phyloP scores from a whole-genome alignment of 2,888 invertebrate genomes.

The Vesta saturnalis region DNA sequence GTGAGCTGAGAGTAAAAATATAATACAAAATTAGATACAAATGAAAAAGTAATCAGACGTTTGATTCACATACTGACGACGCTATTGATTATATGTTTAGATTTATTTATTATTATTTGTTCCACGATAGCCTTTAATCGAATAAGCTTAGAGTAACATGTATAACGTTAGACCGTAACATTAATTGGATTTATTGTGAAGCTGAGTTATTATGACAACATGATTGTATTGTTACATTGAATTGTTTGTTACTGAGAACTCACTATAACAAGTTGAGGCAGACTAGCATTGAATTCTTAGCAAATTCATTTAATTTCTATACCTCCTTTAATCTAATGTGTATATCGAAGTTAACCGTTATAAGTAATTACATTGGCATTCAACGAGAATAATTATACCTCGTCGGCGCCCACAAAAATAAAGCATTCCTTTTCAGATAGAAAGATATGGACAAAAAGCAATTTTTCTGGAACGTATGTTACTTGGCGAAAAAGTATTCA shows the following conservation, averaged over 20 bases:
- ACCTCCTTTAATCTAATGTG: background rate
- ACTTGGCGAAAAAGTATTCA: conserved; percentile 31
- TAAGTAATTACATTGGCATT: background rate
- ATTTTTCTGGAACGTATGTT: conserved; percentile 29
- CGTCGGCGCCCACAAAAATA: conserved; percentile 16
- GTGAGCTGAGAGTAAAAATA: too few species aligned
- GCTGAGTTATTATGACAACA: conserved; percentile 27
- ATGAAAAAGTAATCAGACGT: too few species aligned
- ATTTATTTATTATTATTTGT: too few species aligned
- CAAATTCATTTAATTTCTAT: too few species aligned
- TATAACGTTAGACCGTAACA: conserved; percentile 17
- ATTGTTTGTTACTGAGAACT: conserved; percentile 13
- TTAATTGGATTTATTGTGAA: conserved; percentile 31
- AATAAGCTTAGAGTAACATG: conserved; percentile 14
- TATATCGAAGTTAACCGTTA: conserved; percentile 12
- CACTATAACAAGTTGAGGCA: background rate
- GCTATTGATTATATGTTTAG: too few species aligned
- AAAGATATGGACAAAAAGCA: conserved; percentile 24
- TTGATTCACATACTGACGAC: too few species aligned
- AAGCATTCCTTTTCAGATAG: conserved; percentile 18
- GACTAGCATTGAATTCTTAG: background rate
- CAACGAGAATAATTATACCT: conserved; percentile 21
- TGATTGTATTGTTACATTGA: conserved; percentile 21
- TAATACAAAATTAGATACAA: too few species aligned
- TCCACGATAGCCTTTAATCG: too few species aligned